These are phyloP conservation scores for Oscheius sp. DNA, from an alignment of 2,888 invertebrate species.

Conservation along the genomic window DNA sequence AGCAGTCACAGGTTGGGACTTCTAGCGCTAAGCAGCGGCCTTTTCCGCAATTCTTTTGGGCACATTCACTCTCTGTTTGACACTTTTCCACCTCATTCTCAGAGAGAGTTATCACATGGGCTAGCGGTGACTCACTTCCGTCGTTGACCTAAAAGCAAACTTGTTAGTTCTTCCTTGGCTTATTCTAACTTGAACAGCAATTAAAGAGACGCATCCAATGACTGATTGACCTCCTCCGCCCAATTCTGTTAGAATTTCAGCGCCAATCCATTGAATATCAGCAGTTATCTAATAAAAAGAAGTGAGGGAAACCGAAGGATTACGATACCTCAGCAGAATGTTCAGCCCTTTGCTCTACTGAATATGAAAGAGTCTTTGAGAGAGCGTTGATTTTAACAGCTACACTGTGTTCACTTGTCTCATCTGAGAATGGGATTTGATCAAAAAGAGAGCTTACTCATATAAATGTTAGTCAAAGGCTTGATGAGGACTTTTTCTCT, in stretches of 20 bases:
- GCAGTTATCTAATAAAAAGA: slow-evolving; percentile 20
- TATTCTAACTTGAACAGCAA: slow-evolving; percentile 37
- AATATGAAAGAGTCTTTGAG: slow-evolving; percentile 25
- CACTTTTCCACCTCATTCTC: slow-evolving; percentile 42
- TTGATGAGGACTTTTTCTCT: slow-evolving; percentile 36
- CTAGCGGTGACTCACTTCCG: neutral
- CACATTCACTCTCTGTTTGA: slow-evolving; percentile 37
- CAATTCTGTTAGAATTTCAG: slow-evolving; percentile 33
- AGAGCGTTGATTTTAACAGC: slow-evolving; percentile 14
- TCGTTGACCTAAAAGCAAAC: neutral
- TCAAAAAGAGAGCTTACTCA: slow-evolving; percentile 33
- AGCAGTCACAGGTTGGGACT: slow-evolving; percentile 55
- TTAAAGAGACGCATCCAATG: slow-evolving; percentile 47
- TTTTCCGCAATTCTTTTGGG: slow-evolving; percentile 44
- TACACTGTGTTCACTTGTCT: slow-evolving; percentile 19
- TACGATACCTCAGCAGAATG: slow-evolving; percentile 28
- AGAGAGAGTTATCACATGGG: slow-evolving; percentile 6
- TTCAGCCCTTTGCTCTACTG: slow-evolving; percentile 24
- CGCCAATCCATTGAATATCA: slow-evolving; percentile 33
- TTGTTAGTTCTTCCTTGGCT: neutral
- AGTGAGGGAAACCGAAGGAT: neutral
- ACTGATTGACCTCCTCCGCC: slow-evolving; percentile 44
- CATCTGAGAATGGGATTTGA: slow-evolving; percentile 1
- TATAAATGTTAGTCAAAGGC: slow-evolving; percentile 35
- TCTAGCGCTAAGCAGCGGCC: slow-evolving; percentile 46